A percentile compares a stretch with the other conserved stretches of the same genome.
phyloP scores from a whole-genome alignment of 2,113 vertebrate species.

The Sylvietta virens region DNA sequence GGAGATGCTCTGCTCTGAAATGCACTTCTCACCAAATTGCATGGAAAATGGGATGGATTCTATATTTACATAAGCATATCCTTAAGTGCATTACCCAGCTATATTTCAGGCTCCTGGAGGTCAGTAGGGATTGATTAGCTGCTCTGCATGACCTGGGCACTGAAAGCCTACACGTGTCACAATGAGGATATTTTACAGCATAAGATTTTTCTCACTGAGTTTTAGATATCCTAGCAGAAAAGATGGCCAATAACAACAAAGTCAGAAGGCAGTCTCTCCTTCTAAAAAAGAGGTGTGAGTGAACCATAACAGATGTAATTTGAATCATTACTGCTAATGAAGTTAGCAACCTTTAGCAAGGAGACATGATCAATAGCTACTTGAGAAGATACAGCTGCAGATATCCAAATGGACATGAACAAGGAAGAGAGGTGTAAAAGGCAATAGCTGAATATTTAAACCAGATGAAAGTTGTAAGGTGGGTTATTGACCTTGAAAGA shows the following conservation, averaged over 20 bases:
- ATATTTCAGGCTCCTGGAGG: neutral
- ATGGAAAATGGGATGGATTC: neutral
- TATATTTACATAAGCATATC: neutral
- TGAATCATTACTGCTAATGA: constrained; percentile 22
- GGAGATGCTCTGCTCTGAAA: neutral
- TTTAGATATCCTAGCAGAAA: neutral
- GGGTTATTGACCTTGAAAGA: constrained; percentile 49
- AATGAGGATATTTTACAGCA: neutral
- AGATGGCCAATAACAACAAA: neutral
- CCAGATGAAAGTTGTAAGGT: constrained; percentile 42
- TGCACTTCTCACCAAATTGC: neutral
- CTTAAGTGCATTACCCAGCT: constrained; percentile 30
- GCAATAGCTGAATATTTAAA: constrained; percentile 53
- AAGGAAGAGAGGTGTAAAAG: constrained; percentile 40
- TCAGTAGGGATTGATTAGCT: constrained; percentile 4
- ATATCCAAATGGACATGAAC: constrained; percentile 1
- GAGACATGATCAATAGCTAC: constrained; percentile 48
- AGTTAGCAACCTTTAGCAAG: constrained; percentile 58
- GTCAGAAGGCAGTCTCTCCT: neutral
- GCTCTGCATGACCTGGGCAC: neutral
- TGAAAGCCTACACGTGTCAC: neutral
- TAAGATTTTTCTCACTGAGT: neutral
- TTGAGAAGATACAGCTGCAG: constrained; percentile 33
- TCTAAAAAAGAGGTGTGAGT: neutral
- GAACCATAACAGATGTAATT: constrained; percentile 24